Evolutionary conservation across 2,888 invertebrate genomes (phyloP).

Genomic region (Mycalesis mineus): DNA sequence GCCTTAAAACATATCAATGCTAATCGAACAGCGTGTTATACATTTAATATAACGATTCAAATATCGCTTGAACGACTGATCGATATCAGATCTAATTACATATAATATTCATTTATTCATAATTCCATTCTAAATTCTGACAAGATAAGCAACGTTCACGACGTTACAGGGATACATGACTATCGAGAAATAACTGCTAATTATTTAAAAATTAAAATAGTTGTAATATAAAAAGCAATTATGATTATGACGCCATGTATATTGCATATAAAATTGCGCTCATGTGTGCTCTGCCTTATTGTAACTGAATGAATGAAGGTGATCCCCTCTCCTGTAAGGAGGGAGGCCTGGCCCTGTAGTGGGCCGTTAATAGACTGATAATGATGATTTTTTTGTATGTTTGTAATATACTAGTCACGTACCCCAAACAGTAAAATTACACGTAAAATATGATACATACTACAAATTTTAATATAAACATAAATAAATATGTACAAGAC

Average conservation of each 20-base stretch:
- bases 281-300: no score
- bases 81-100: slow-evolving; percentile 5
- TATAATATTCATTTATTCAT: neutral
- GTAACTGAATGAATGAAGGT: neutral
- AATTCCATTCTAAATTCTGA: neutral
- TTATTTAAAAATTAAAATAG: no score
- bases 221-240: no score
- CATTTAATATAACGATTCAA: neutral
- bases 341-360: no score
- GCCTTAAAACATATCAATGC: neutral
- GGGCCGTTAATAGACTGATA: no score
- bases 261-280: no score
- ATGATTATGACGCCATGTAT: no score
- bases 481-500: slow-evolving; percentile 37
- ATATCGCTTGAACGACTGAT: neutral
- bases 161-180: neutral
- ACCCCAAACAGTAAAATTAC: slow-evolving; percentile 9
- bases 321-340: no score
- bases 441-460: slow-evolving; percentile 34
- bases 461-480: slow-evolving; percentile 32
- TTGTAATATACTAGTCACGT: neutral
- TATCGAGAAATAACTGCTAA: neutral
- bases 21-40: neutral
- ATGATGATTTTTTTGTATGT: neutral
- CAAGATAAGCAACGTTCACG: slow-evolving; percentile 1